Evolutionary conservation across 1,140 invertebrate genomes (phyloP).

Genomic region (Macrosteles quadrilineatus): DNA sequence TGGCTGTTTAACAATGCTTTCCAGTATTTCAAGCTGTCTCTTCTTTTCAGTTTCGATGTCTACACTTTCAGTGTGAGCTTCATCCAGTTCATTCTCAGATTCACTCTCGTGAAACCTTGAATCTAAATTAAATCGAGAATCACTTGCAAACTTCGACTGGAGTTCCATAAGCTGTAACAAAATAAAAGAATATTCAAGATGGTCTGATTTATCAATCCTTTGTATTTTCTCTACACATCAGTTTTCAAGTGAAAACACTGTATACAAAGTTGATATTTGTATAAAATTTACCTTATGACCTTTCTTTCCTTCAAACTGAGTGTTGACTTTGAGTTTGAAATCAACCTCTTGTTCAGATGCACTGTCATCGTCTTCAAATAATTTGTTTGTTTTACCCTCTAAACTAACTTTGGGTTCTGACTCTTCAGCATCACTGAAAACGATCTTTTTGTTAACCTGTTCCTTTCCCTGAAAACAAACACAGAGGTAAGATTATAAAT

Average conservation of each 20-base stretch:
- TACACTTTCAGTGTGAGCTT: not conserved
- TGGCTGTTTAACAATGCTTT: slow-evolving; percentile 13
- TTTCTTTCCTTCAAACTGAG: slow-evolving; percentile 13
- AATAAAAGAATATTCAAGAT: too few species aligned
- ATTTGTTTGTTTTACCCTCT: not conserved
- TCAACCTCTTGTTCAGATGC: not conserved
- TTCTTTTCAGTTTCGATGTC: not conserved
- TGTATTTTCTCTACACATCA: too few species aligned
- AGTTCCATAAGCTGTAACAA: slow-evolving; percentile 8
- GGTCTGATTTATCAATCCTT: too few species aligned
- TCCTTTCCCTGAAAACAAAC: too few species aligned
- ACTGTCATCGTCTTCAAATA: slow-evolving; percentile 1
- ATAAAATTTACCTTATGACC: slow-evolving; percentile 19
- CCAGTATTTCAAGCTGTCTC: slow-evolving; percentile 9
- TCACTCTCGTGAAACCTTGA: slow-evolving; percentile 5
- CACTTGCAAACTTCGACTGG: slow-evolving; percentile 8
- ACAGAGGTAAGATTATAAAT: too few species aligned
- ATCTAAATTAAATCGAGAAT: slow-evolving; percentile 15
- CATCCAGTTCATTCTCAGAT: slow-evolving; percentile 3
- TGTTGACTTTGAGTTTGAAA: not conserved
- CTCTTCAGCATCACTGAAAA: slow-evolving; percentile 9
- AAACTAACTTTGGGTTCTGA: not conserved
- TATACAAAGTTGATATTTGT: too few species aligned
- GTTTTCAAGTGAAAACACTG: too few species aligned
- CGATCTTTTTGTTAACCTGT: slow-evolving; percentile 4